Base-by-base conservation (phyloP, 2,888 invertebrate genomes). In the Amphipoea lucens region DNA sequence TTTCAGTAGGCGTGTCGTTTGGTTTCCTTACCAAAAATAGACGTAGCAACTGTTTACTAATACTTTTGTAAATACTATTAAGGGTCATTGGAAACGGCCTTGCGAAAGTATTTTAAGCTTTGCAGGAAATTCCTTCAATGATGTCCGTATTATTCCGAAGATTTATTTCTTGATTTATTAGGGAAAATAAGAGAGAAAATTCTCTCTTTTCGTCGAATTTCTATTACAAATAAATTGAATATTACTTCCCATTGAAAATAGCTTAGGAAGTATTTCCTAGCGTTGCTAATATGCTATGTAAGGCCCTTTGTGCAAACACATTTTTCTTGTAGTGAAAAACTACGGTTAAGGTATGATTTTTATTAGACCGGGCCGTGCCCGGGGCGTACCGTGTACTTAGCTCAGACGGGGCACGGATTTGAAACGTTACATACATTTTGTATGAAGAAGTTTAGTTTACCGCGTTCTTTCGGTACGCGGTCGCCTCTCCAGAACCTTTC, bases 21-120 rank as follows among this genome's bases (percentile, higher is more conserved):
- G 2, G 45, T 48, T 51, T 23, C 14, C 51, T 6, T 42, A 66
- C 40, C 17, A 42, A n/a, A 84, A 84, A 79, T 70, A 81, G 57
- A 29, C 4, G 17, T 3, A 70, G 23, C 14, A 51, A 45, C 12
- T 60, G 69, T 79, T 83, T 65, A 48, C 42, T 51, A 12, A 78
- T 62, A 48, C 66, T 51, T 62, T 73, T 48, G 68, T 57, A 60
- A 78, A 70, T 66, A 48, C 48, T 48, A 48, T 48, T 48, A 48
- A 11, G 48, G 14, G 14, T 60, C 29, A 20, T 51, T 23, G 9
- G 40, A 7, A 29, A n/a, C n/a, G n/a, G 36, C 79, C 57, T 51
- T 66, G 42, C 23, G 1, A 66, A n/a, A 2, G 20, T 78, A 69
- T 69, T 48, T 66, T 63, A 42, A 11, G 14, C 57, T 45, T 77